Base-by-base conservation (phyloP, 1,140 invertebrate species). In the Drosophila azteca region DNA sequence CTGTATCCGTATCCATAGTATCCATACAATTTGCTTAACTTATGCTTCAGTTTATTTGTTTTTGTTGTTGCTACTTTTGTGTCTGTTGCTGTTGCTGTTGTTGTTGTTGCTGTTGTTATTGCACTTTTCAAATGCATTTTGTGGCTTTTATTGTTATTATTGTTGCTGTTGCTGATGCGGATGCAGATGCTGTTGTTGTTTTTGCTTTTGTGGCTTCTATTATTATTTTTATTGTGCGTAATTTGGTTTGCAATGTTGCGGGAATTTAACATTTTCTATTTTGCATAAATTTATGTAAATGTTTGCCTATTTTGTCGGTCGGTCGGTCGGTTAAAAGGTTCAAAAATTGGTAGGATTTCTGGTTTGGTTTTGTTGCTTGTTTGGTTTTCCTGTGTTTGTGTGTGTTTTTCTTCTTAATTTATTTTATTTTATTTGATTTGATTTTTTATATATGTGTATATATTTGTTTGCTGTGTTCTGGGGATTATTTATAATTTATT, bases 261-360 rank as follows among this genome's bases (percentile, higher is more conserved):
- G 45, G 65, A 77, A 83, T 84, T 63, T 71, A 84, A 83, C 76
- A 88, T 88, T 89, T 39, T 84, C 72, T 89, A 66, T 73, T 81
- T 87, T 82, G 68, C 78, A 85, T 87, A 82, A 71, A 53, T 73
- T 87, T 76, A 76, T 57, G 77, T 63, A 66, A 79, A 79, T 76
- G 58, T 26, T 55, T 69, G 50, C 17, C 35, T 68, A 45, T 68
- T 77, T 77, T 41, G 29, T 31, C 29, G 29, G 44, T 62, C 31
- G 29, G 44, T 62, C 31, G 8, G 8, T 35, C 35, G 35, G 35
- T 41, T 48, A 54, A 45, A 77, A 77, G 78, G 51, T 54, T 26
- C 39, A 54, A 45, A 41, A 45, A 59, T 60, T 68, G 51, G 31
- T 0, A 31, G 8, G 31, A 3, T 31, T 31, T 8, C 20, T 46